phyloP scores from a whole-genome alignment of 2,797 vertebrate genomes.

The Halcyon badia region DNA sequence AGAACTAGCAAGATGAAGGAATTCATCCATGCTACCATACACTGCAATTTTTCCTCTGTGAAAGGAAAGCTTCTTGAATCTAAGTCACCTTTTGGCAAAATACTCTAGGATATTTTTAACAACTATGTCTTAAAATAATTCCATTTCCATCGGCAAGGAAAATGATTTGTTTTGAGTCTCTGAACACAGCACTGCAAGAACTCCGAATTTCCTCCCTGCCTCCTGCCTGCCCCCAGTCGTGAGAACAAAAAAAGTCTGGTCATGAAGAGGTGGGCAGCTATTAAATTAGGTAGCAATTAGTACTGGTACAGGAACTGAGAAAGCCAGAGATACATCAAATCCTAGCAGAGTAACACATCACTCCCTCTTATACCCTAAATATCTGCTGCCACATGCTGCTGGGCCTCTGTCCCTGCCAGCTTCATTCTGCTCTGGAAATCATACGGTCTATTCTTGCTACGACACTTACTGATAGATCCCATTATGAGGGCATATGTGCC shows the following conservation, averaged over 20 bases:
- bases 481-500: background rate
- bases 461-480: background rate
- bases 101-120: slow-evolving; percentile 47
- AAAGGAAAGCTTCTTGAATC: slow-evolving; percentile 34
- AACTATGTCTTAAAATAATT: slow-evolving; percentile 57
- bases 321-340: slow-evolving; percentile 15
- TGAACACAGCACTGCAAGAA: slow-evolving; percentile 7
- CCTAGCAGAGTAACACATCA: background rate
- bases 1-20: slow-evolving; percentile 20
- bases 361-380: background rate
- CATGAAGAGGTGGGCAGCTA: slow-evolving; percentile 16
- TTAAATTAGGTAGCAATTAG: slow-evolving; percentile 27
- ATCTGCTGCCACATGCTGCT: background rate
- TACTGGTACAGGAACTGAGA: background rate
- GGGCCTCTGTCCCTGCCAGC: background rate
- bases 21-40: background rate
- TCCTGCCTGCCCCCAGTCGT: background rate
- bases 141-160: slow-evolving; percentile 25
- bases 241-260: background rate
- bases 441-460: background rate
- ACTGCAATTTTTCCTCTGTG: slow-evolving; percentile 29
- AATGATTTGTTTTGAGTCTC: slow-evolving; percentile 34
- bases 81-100: slow-evolving; percentile 52
- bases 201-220: background rate
- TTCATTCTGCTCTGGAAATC: background rate